Percentiles rank a stretch among this genome's conserved stretches.
Conservation (phyloP, 1,140 invertebrate species). For the Aphaenogaster floridana region DNA sequence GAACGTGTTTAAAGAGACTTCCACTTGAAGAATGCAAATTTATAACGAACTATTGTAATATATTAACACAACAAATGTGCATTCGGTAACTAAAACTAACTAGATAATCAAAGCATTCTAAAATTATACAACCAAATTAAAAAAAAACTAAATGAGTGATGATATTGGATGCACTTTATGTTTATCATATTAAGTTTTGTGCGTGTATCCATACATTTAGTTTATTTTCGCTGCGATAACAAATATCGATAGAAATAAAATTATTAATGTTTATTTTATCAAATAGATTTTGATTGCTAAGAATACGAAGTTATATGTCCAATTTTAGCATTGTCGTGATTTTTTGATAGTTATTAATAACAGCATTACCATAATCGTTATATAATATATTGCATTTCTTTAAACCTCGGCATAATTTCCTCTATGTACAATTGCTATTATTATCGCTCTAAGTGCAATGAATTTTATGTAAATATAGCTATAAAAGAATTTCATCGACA, state of each 20-base stretch:
- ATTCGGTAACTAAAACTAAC: conserved; percentile 2
- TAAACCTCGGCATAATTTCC: conserved; percentile 16
- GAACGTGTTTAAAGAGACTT: not conserved
- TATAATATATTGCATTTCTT: conserved; percentile 1
- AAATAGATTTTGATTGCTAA: not conserved
- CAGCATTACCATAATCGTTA: conserved; percentile 4
- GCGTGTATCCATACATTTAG: not conserved
- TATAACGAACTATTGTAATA: not conserved
- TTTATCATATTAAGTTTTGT: not conserved
- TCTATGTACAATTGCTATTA: conserved; percentile 7
- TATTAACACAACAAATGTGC: not conserved
- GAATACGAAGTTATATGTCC: not conserved
- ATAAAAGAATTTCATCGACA: conserved; percentile 32
- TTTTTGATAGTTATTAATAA: conserved; percentile 27
- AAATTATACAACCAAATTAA: not conserved
- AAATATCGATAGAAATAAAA: conserved; percentile 13
- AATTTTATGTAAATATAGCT: conserved; percentile 49
- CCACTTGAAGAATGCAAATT: not conserved
- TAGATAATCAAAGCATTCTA: not conserved
- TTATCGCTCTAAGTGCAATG: conserved; percentile 47
- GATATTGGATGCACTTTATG: not conserved
- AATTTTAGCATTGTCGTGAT: not conserved
- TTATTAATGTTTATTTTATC: conserved; percentile 5
- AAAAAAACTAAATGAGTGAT: not conserved
- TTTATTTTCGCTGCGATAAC: conserved; percentile 7